These are phyloP conservation scores for Acrobasis consociella DNA, from an alignment of 2,888 invertebrate species.

Conservation along the genomic window DNA sequence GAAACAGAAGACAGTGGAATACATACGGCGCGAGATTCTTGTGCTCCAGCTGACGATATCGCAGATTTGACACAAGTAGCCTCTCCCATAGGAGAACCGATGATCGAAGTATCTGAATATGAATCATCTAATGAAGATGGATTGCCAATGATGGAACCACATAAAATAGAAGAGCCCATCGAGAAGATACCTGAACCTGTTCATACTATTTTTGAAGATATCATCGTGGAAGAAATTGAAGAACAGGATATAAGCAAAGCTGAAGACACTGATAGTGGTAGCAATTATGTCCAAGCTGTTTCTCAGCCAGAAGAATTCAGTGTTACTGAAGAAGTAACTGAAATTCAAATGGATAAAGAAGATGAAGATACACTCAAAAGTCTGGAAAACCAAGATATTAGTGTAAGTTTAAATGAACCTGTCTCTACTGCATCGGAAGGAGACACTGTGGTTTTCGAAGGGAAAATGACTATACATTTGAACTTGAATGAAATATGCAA, in stretches of 20 bases:
- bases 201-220: conserved; percentile 57
- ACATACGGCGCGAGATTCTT: conserved; percentile 90
- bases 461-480: conserved; percentile 80
- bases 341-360: conserved; percentile 78
- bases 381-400: conserved; percentile 79
- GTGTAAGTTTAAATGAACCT: conserved; percentile 81
- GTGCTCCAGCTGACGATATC: conserved; percentile 89
- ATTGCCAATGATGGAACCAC: conserved; percentile 48
- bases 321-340: conserved; percentile 71
- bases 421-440: conserved; percentile 73
- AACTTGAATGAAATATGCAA: conserved; percentile 80
- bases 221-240: conserved; percentile 74
- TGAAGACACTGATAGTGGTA: conserved; percentile 70
- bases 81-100: conserved; percentile 73
- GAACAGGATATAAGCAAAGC: conserved; percentile 63
- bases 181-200: conserved; percentile 49
- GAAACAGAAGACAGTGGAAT: conserved; percentile 91
- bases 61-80: conserved; percentile 82
- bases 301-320: conserved; percentile 74
- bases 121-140: conserved; percentile 76
- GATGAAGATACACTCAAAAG: conserved; percentile 80
- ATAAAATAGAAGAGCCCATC: conserved; percentile 56
- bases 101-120: conserved; percentile 71
- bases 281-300: conserved; percentile 71
- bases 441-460: conserved; percentile 79